These are phyloP conservation scores for Desmodus rotundus DNA, from an alignment of 2,113 vertebrate genomes.

Conservation along the genomic window DNA sequence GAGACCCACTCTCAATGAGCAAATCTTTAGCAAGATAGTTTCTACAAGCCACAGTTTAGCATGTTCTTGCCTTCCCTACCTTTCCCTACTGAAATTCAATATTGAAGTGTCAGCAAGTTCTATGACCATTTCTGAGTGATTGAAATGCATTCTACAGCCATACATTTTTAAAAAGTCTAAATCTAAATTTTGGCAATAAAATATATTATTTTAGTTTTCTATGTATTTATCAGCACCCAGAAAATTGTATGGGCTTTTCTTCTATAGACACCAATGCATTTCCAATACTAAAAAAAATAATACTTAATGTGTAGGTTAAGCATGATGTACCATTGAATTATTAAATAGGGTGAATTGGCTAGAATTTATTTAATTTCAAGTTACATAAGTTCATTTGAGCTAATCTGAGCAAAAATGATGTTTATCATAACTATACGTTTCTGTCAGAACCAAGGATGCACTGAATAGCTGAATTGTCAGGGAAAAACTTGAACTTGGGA, in stretches of 20 bases:
- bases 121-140: neutral
- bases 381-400: neutral
- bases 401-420: neutral
- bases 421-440: neutral
- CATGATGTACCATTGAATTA: neutral
- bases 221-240: neutral
- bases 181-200: neutral
- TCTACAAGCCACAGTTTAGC: neutral
- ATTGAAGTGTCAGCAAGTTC: neutral
- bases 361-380: slow-evolving; percentile 11
- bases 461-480: neutral
- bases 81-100: neutral
- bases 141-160: neutral
- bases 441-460: neutral
- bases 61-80: neutral
- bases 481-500: neutral
- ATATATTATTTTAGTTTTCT: neutral
- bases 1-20: neutral
- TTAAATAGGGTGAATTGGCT: neutral
- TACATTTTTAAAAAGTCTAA: neutral
- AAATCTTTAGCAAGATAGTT: neutral
- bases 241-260: neutral
- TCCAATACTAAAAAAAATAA: neutral
- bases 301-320: neutral
- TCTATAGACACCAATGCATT: neutral